phyloP scores from a whole-genome alignment of 2,113 vertebrate species.

The Sprattus sprattus region DNA sequence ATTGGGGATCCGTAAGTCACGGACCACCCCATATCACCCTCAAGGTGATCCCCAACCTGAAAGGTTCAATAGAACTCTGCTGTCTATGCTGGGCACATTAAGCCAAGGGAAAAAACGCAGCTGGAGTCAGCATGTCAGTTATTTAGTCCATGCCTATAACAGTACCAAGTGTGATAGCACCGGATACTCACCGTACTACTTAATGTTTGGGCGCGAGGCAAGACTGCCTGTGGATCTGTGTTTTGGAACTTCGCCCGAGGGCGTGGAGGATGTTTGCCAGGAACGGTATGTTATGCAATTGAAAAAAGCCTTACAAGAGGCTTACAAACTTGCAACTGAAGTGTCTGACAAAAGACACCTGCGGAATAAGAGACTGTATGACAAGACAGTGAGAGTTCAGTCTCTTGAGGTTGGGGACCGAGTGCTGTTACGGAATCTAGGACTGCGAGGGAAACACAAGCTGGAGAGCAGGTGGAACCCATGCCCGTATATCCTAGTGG shows the following conservation, averaged over 20 bases:
- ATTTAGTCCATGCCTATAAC: too few species aligned
- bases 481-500: neutral
- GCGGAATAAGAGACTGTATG: neutral
- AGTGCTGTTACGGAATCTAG: conserved; percentile 20
- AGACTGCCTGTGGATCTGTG: conserved; percentile 26
- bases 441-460: conserved; percentile 27
- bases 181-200: conserved; percentile 25
- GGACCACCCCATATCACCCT: conserved; percentile 1
- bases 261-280: neutral
- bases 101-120: too few species aligned
- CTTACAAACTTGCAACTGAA: neutral
- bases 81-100: neutral
- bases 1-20: neutral
- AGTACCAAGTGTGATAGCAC: too few species aligned
- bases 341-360: neutral
- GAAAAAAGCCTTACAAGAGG: neutral
- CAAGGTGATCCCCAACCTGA: neutral
- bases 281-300: neutral
- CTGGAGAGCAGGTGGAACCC: conserved; percentile 17
- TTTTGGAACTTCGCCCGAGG: neutral
- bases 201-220: conserved; percentile 8
- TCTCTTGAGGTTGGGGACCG: conserved; percentile 8
- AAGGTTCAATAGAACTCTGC: too few species aligned
- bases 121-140: too few species aligned
- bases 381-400: neutral